A percentile compares a stretch with the other conserved stretches of the same genome.
Evolutionary conservation across 2,888 invertebrate genomes (phyloP).

Genomic region (Alitta virens): DNA sequence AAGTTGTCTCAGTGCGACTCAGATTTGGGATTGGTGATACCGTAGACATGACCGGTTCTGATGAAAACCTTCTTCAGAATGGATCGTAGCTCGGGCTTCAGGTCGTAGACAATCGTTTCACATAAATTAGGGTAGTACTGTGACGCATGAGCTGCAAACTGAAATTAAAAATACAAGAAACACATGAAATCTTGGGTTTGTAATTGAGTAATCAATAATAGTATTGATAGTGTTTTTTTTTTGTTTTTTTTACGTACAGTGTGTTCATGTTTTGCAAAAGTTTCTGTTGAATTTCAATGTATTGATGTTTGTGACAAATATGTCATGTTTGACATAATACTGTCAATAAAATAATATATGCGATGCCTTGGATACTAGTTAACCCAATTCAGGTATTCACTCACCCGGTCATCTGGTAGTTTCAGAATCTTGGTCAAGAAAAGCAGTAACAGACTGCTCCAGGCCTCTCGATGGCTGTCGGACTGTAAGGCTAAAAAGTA

Average conservation of each 20-base stretch:
- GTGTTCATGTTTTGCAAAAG: too few relatives aligned
- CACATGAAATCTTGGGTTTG: too few relatives aligned
- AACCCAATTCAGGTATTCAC: too few relatives aligned
- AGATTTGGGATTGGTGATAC: conserved; percentile 26
- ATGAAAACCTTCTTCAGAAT: conserved; percentile 87
- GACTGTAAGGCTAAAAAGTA: conserved; percentile 86
- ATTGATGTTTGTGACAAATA: too few relatives aligned
- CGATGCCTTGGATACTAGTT: too few relatives aligned
- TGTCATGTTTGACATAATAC: too few relatives aligned
- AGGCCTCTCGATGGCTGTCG: conserved; percentile 90
- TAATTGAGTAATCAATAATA: too few relatives aligned
- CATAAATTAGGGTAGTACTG: conserved; percentile 87
- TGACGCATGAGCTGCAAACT: conserved; percentile 92
- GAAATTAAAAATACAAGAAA: too few relatives aligned
- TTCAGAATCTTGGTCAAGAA: conserved; percentile 73
- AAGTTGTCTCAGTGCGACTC: neutral
- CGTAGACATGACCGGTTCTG: conserved; percentile 78
- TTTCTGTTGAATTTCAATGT: too few relatives aligned
- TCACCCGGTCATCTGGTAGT: conserved; percentile 87
- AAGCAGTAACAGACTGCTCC: conserved; percentile 85
- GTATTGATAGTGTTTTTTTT: too few relatives aligned
- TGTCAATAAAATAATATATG: too few relatives aligned
- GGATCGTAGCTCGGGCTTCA: conserved; percentile 88
- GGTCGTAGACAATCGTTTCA: conserved; percentile 90
- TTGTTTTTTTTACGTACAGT: too few relatives aligned